phyloP scores from a whole-genome alignment of 2,113 vertebrate species.

The Epinephelus cyanopodus region DNA sequence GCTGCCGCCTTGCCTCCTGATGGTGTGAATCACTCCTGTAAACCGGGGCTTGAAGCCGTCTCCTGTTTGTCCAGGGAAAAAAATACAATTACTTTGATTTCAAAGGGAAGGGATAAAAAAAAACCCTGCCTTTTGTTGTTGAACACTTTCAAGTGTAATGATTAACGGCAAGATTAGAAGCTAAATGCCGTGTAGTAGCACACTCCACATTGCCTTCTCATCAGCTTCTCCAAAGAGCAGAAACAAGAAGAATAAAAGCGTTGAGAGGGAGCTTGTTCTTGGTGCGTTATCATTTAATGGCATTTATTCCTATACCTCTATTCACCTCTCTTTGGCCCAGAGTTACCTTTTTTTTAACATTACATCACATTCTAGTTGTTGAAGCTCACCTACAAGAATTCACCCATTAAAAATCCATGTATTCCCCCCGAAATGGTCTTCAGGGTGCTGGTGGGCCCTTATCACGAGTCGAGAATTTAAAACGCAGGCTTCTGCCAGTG shows the following conservation, averaged over 20 bases:
- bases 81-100: constrained; percentile 54
- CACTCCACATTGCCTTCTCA: constrained; percentile 48
- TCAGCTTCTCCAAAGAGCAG: constrained; percentile 58
- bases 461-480: constrained; percentile 59
- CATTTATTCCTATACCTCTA: constrained; percentile 39
- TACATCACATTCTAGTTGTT: constrained; percentile 17
- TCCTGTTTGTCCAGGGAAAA: constrained; percentile 35
- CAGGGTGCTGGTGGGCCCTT: constrained; percentile 26
- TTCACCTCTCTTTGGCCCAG: constrained; percentile 2
- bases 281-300: constrained; percentile 59
- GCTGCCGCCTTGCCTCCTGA: constrained; percentile 31
- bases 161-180: constrained; percentile 67
- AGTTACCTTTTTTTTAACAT: constrained; percentile 5
- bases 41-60: constrained; percentile 24
- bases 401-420: constrained; percentile 33
- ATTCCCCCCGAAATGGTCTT: constrained; percentile 46
- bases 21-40: constrained; percentile 45
- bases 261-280: constrained; percentile 25
- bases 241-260: constrained; percentile 63
- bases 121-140: constrained; percentile 58
- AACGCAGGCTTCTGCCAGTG: constrained; percentile 43
- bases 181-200: constrained; percentile 51
- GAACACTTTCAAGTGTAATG: constrained; percentile 67
- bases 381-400: constrained; percentile 29
- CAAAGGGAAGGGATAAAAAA: constrained; percentile 7